Base-by-base conservation (phyloP, 2,113 vertebrate species). In the Tichodroma muraria region DNA sequence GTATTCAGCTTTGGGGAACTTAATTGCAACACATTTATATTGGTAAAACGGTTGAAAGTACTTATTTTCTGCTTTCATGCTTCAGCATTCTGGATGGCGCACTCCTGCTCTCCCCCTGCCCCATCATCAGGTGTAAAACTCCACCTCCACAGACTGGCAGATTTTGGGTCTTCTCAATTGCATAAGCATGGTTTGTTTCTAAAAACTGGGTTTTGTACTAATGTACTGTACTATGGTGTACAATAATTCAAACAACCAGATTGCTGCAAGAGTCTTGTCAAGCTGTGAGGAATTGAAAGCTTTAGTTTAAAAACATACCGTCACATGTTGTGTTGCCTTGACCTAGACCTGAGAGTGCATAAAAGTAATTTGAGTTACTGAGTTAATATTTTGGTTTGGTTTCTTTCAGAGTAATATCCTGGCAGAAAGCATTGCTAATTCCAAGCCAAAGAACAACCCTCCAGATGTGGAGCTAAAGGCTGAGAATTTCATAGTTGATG, bases 401-500 rank as follows among this genome's bases (percentile, higher is more conserved):
- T 64, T 89, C 47, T 77, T 85, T 64, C 93, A 99, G 98, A 97
- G 92, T 18, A 47, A 91, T 4, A 8, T 2, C 3, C 97, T 98
- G 98, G 88, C 97, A 37, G 52, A 78, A 47, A 96, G 97, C 4
- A 76, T 99, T 83, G 98, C 98, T 11, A 6, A 33, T 4, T 85
- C 97, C 76, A 97, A 85, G 90, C 98, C 98, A 47, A 33, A 85
- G 15, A 80, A 35, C 8, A 1, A 88, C 15, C 5, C 21, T 30
- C 76, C 93, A 7, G 92, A 96, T 11, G 95, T 90, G 57, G 77
- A 88, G 40, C 97, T 99, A 16, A 91, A 95, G 64, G 95, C 98
- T 30, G 98, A 99, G 93, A 98, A 99, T 93, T 99, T 99, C 76
- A 53, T 99, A 49, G 97, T 99, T 59, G 98, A 93, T 93, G 99